These are phyloP conservation scores for Babyrousa celebensis DNA, from an alignment of 2,797 vertebrate species.

Conservation along the genomic window DNA sequence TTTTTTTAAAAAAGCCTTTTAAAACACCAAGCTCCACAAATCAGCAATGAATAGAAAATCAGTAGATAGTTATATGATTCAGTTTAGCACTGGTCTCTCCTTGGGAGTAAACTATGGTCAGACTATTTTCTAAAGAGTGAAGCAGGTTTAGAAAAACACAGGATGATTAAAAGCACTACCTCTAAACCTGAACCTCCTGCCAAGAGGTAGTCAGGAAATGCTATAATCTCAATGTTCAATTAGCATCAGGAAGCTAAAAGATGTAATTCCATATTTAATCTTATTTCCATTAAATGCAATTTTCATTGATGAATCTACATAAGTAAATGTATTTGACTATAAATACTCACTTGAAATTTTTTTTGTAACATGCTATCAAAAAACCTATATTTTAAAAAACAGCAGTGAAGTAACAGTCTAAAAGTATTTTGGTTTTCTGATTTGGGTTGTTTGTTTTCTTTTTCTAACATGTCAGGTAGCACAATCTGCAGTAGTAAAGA, in stretches of 20 bases:
- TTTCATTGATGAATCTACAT: conserved; percentile 8
- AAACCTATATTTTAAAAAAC: not conserved
- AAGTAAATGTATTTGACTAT: conserved; percentile 48
- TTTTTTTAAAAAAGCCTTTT: not conserved
- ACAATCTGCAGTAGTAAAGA: not conserved
- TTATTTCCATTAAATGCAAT: conserved; percentile 70
- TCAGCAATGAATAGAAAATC: not conserved
- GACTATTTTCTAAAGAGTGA: not conserved
- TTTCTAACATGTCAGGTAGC: not conserved
- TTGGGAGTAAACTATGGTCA: not conserved
- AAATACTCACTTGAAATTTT: conserved; percentile 45
- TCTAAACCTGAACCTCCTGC: not conserved
- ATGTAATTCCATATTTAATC: conserved; percentile 61
- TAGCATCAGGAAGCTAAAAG: conserved; percentile 65
- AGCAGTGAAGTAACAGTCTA: conserved; percentile 12
- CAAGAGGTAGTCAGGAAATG: conserved; percentile 9
- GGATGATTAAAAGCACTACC: not conserved
- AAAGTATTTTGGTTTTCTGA: not conserved
- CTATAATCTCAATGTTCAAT: not conserved
- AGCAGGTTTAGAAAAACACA: not conserved
- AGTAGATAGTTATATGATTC: not conserved
- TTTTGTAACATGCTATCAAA: not conserved
- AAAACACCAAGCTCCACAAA: not conserved
- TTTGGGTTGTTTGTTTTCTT: not conserved
- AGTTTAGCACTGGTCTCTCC: not conserved